phyloP scores from a whole-genome alignment of 2,797 vertebrate genomes.

The Rhyacichthys aspro region DNA sequence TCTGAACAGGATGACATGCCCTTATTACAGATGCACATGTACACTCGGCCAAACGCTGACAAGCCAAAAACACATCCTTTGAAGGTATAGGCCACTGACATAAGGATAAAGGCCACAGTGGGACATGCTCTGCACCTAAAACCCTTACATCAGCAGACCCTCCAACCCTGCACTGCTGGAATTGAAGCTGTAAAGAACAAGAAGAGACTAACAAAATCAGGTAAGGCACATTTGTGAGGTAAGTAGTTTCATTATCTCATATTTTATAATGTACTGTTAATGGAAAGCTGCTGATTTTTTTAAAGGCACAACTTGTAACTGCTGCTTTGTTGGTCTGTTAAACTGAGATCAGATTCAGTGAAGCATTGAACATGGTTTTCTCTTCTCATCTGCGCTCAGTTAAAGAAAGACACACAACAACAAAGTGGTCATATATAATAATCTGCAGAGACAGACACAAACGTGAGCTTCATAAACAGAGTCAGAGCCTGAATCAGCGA shows the following conservation, averaged over 20 bases:
- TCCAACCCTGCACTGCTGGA: constrained; percentile 1
- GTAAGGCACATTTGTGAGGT: not conserved
- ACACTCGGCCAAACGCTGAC: too few species aligned
- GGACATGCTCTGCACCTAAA: constrained; percentile 15
- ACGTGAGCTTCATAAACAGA: too few species aligned
- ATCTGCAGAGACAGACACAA: too few species aligned
- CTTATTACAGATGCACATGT: constrained; percentile 11
- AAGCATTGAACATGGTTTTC: constrained; percentile 40
- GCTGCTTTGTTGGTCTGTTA: constrained; percentile 35
- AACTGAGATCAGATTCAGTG: constrained; percentile 26
- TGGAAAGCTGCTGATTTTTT: too few species aligned
- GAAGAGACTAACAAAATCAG: not conserved
- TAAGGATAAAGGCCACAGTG: constrained; percentile 34
- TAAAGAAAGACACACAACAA: constrained; percentile 59
- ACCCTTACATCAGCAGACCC: constrained; percentile 22
- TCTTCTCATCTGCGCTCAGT: constrained; percentile 65
- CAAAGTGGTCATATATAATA: too few species aligned
- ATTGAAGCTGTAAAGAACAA: not conserved
- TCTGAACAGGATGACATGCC: constrained; percentile 37
- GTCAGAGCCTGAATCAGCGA: too few species aligned
- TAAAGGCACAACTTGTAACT: constrained; percentile 13
- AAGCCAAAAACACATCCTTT: constrained; percentile 28
- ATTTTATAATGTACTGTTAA: constrained; percentile 21
- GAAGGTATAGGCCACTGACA: constrained; percentile 28
- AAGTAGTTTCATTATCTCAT: constrained; percentile 3